phyloP scores from a whole-genome alignment of 2,888 invertebrate species.

The Eristalinus aeneus region DNA sequence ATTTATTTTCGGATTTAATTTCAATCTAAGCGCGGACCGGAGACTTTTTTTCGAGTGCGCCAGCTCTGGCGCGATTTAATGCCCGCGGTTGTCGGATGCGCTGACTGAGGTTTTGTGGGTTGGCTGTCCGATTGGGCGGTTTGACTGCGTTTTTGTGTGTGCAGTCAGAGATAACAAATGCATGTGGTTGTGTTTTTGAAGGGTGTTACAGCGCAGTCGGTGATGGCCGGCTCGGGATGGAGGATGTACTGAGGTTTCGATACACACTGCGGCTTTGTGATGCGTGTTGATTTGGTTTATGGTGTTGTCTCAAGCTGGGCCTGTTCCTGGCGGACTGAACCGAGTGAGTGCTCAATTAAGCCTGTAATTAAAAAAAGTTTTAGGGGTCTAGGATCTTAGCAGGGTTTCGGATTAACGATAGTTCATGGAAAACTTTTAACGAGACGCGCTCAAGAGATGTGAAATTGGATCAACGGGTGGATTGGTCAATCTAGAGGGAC shows the following conservation, averaged over 20 bases:
- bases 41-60: neutral
- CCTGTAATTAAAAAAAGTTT: too few species aligned
- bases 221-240: neutral
- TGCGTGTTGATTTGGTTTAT: neutral
- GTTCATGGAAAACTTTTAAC: too few species aligned
- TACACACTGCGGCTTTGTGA: neutral
- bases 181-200: neutral
- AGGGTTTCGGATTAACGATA: neutral
- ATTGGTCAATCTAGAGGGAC: too few species aligned
- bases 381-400: too few species aligned
- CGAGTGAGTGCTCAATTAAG: too few species aligned
- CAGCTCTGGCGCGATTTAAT: neutral
- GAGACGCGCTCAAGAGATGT: neutral
- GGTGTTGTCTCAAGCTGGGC: neutral
- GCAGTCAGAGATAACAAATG: slow-evolving; percentile 1
- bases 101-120: neutral
- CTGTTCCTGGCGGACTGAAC: too few species aligned
- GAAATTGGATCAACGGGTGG: neutral
- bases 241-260: neutral
- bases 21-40: slow-evolving; percentile 10
- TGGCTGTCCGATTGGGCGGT: neutral
- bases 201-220: too few species aligned
- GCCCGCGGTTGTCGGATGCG: neutral
- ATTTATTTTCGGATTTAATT: slow-evolving; percentile 20
- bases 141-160: neutral